Base-by-base conservation (phyloP, 2,113 vertebrate species). In the Fulica atra region DNA sequence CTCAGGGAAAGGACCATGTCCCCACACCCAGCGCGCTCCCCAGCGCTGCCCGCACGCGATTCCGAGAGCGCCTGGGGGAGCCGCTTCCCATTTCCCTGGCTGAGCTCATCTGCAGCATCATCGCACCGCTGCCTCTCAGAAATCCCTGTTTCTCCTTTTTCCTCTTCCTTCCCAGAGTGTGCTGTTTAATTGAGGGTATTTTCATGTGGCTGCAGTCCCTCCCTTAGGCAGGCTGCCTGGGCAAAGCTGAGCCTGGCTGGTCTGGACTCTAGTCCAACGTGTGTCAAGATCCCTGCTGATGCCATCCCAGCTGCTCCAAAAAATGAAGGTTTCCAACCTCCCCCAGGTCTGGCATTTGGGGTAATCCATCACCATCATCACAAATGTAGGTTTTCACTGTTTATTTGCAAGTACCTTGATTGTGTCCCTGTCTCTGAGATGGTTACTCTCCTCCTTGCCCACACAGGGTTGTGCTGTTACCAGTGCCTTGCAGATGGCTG, bases 371-470 rank as follows among this genome's bases (percentile, higher is more conserved):
- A 0, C 11, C 53, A 9, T 10, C 53, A 3, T 7, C 16, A 28
- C 51, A 53, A 31, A 35, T 18, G 2, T 10, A 11, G 53, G 10
- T 54, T 54, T 29, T 29, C 9, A 29, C 28, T 54, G 26, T 54
- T 54, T 17, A 9, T 29, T 53, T 53, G 10, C 23, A 14, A 25
- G 53, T 19, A 19, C 17, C 40, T 19, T 23, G n/a, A 5, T 1
- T 50, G 11, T 42, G 6, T 46, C 12, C 20, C 46, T 4, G 0
- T 0, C 40, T 61, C 50, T 2, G 9, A 1, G 0, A 0, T 13
- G 19, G 8, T 36, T 42, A 8, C 57, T 26, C 24, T 63, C 11
- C 46, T 63, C 23, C 60, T 25, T 10, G 7, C 15, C 64, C 54
- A 40, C 4, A 10, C 4, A 66, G 50, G 36, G 46, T 36, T 18